phyloP scores from a whole-genome alignment of 2,888 invertebrate species.

The Oligia fasciuncula region DNA sequence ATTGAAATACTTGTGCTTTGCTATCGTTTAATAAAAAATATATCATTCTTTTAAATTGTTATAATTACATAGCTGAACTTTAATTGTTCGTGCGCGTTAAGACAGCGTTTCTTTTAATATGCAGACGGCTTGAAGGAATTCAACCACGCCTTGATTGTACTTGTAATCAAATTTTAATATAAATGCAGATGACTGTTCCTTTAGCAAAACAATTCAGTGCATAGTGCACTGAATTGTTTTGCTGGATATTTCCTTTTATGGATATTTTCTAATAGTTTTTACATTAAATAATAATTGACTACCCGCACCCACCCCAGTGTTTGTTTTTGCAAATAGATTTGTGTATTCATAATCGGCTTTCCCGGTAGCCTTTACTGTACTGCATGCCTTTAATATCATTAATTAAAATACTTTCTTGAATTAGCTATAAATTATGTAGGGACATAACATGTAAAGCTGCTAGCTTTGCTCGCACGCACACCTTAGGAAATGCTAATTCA shows the following conservation, averaged over 20 bases:
- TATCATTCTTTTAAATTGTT: constrained; percentile 68
- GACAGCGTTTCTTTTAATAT: constrained; percentile 29
- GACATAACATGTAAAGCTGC: constrained; percentile 55
- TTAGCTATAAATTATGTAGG: constrained; percentile 56
- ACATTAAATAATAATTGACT: neutral
- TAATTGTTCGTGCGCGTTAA: constrained; percentile 56
- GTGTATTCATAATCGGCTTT: constrained; percentile 7
- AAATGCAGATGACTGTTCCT: constrained; percentile 25
- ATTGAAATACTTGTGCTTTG: constrained; percentile 49
- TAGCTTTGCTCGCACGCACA: constrained; percentile 51
- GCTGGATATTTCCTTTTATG: constrained; percentile 5
- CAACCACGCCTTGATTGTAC: constrained; percentile 40
- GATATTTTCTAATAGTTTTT: constrained; percentile 8
- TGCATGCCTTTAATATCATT: constrained; percentile 39
- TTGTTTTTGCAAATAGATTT: constrained; percentile 2
- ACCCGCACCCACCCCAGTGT: neutral
- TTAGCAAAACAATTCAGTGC: constrained; percentile 6
- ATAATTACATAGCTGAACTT: constrained; percentile 59
- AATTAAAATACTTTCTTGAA: constrained; percentile 52
- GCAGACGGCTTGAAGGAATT: constrained; percentile 35
- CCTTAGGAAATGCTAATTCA: constrained; percentile 51
- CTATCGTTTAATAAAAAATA: constrained; percentile 55
- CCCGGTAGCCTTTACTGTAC: constrained; percentile 16
- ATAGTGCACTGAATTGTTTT: too few relatives aligned
- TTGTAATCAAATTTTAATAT: constrained; percentile 30